These are phyloP conservation scores for Corvus hawaiiensis DNA, from an alignment of 2,113 vertebrate genomes.

Conservation along the genomic window DNA sequence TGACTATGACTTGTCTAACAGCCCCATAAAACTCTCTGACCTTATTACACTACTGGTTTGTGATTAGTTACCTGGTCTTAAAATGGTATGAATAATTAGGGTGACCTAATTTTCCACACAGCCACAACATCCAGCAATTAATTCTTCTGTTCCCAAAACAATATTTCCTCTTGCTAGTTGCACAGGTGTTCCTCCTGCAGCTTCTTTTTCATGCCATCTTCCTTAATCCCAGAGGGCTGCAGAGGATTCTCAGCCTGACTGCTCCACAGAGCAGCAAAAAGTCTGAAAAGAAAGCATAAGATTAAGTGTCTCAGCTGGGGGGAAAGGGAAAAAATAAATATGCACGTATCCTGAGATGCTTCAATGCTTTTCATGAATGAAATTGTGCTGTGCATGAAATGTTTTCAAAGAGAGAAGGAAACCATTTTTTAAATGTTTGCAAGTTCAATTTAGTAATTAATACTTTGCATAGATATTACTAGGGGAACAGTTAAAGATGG, in stretches of 20 bases:
- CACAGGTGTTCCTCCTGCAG: neutral
- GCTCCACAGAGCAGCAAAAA: neutral
- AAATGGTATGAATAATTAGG: neutral
- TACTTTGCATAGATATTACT: neutral
- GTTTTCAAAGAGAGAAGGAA: neutral
- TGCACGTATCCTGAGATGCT: neutral
- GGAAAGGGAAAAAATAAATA: neutral
- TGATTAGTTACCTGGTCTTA: neutral
- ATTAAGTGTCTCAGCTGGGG: neutral
- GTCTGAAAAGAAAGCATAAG: neutral
- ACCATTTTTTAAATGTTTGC: neutral
- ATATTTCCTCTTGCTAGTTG: neutral
- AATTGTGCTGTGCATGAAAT: neutral
- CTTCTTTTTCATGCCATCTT: neutral
- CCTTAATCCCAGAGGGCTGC: neutral
- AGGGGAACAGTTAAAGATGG: neutral
- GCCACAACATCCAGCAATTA: neutral
- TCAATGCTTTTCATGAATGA: neutral
- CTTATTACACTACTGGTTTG: neutral
- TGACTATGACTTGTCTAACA: neutral
- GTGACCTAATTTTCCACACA: constrained; percentile 11
- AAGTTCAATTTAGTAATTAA: neutral
- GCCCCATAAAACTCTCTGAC: neutral
- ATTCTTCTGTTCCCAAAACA: neutral
- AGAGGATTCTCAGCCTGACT: neutral